phyloP scores from a whole-genome alignment of 2,888 invertebrate species.

The Enchytraeus crypticus region DNA sequence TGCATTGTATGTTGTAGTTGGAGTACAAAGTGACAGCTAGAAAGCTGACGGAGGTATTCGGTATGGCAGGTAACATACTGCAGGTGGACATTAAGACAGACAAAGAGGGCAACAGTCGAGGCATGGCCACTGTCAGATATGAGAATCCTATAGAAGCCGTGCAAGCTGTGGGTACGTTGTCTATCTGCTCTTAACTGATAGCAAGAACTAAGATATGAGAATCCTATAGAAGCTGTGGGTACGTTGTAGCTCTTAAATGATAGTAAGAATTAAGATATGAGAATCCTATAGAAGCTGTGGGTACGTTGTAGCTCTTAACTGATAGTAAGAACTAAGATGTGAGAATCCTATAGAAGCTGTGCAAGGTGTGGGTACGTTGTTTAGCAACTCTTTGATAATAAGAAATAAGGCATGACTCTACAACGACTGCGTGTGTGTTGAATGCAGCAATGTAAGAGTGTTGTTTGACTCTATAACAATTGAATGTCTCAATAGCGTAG shows the following conservation, averaged over 20 bases:
- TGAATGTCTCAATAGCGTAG: no score
- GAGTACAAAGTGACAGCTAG: constrained; percentile 89
- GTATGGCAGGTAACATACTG: constrained; percentile 78
- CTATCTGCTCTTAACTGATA: neutral
- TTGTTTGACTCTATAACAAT: no score
- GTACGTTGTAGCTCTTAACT: no score
- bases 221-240: no score
- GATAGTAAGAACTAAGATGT: no score
- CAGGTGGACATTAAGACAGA: constrained; percentile 82
- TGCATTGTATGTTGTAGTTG: no score
- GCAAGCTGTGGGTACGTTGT: constrained; percentile 65
- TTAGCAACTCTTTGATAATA: neutral
- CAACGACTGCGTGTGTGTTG: no score
- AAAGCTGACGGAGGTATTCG: constrained; percentile 89
- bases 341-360: constrained; percentile 97
- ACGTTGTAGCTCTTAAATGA: no score
- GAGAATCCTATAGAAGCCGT: constrained; percentile 97
- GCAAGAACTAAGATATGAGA: no score
- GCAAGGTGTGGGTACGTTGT: constrained; percentile 65
- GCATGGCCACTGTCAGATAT: constrained; percentile 89
- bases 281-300: constrained; percentile 95
- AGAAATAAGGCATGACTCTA: no score
- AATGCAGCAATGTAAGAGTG: no score
- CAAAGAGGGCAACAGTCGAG: constrained; percentile 90
- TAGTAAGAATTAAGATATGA: no score